Conservation (phyloP, 2,888 invertebrate genomes). For the Drosophila tripunctata region DNA sequence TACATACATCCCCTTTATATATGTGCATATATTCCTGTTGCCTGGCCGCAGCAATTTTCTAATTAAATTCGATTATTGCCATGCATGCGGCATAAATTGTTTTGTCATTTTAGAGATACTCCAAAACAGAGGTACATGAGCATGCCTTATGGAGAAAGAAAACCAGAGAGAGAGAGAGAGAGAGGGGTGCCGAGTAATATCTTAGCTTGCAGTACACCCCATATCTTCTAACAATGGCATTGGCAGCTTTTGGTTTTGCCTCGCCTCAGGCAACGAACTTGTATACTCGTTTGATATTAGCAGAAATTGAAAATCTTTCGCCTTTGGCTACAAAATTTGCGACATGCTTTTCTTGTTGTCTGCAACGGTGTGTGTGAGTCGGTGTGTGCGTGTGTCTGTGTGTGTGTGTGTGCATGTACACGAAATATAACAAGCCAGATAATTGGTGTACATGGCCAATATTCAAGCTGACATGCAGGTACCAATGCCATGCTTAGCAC, state of each 20-base stretch:
- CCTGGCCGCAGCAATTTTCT: conserved; percentile 74
- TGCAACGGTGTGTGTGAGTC: conserved; percentile 2
- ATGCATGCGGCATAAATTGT: conserved; percentile 79
- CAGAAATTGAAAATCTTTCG: conserved; percentile 78
- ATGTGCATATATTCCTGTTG: conserved; percentile 2
- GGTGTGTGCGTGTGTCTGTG: conserved; percentile 1
- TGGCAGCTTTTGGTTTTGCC: conserved; percentile 50
- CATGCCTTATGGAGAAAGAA: background rate
- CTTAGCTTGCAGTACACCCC: conserved; percentile 1
- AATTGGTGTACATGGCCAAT: conserved; percentile 70
- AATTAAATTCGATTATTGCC: conserved; percentile 80
- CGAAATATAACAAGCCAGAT: conserved; percentile 68
- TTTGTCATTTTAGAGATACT: conserved; percentile 66
- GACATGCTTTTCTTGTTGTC: conserved; percentile 47
- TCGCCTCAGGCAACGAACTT: conserved; percentile 62
- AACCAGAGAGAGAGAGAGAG: background rate
- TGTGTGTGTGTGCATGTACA: conserved; percentile 28
- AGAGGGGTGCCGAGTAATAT: conserved; percentile 3
- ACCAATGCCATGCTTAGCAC: conserved; percentile 16
- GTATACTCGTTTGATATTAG: conserved; percentile 78
- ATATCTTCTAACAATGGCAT: conserved; percentile 46
- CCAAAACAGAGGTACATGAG: background rate
- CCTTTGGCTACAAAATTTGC: conserved; percentile 57
- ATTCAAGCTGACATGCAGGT: conserved; percentile 32
- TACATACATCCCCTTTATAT: conserved; percentile 45